These are phyloP conservation scores for Cabera pusaria DNA, from an alignment of 2,888 invertebrate species.

Conservation along the genomic window DNA sequence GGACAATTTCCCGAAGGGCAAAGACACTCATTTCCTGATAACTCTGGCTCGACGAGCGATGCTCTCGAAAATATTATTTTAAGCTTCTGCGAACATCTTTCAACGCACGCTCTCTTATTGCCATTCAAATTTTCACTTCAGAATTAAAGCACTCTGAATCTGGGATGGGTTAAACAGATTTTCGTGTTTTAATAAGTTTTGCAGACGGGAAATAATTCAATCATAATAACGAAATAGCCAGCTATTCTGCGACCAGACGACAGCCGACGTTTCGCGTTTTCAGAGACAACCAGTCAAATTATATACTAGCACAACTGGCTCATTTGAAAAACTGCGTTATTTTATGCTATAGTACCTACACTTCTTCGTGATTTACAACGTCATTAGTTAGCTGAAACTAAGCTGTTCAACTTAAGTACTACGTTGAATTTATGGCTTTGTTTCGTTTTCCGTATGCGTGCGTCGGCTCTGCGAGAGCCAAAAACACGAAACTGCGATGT, in stretches of 20 bases:
- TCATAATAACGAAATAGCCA: slow-evolving; percentile 23
- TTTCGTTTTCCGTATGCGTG: slow-evolving; percentile 60
- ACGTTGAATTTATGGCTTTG: slow-evolving; percentile 53
- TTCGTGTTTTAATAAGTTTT: slow-evolving; percentile 23
- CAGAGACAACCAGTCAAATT: slow-evolving; percentile 11
- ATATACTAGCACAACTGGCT: slow-evolving; percentile 11
- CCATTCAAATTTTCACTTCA: slow-evolving; percentile 21
- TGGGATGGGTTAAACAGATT: slow-evolving; percentile 20
- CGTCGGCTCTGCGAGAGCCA: slow-evolving; percentile 48
- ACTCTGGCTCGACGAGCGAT: slow-evolving; percentile 51
- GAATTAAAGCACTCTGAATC: slow-evolving; percentile 25
- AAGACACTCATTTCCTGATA: slow-evolving; percentile 76
- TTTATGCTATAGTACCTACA: slow-evolving; percentile 1
- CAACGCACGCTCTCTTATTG: slow-evolving; percentile 62
- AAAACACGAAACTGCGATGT: slow-evolving; percentile 59
- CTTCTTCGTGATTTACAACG: slow-evolving; percentile 19
- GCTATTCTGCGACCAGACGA: slow-evolving; percentile 2
- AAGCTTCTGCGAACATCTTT: slow-evolving; percentile 72
- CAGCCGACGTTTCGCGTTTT: slow-evolving; percentile 13
- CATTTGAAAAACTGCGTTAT: slow-evolving; percentile 20
- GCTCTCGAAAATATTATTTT: slow-evolving; percentile 73
- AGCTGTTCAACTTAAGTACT: slow-evolving; percentile 29
- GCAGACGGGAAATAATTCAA: slow-evolving; percentile 30
- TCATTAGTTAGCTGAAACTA: slow-evolving; percentile 27
- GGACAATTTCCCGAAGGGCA: slow-evolving; percentile 79